Percentiles rank a stretch among this genome's conserved stretches.
Evolutionary conservation across 2,113 vertebrate genomes (phyloP).

Genomic region (Python bivittatus): DNA sequence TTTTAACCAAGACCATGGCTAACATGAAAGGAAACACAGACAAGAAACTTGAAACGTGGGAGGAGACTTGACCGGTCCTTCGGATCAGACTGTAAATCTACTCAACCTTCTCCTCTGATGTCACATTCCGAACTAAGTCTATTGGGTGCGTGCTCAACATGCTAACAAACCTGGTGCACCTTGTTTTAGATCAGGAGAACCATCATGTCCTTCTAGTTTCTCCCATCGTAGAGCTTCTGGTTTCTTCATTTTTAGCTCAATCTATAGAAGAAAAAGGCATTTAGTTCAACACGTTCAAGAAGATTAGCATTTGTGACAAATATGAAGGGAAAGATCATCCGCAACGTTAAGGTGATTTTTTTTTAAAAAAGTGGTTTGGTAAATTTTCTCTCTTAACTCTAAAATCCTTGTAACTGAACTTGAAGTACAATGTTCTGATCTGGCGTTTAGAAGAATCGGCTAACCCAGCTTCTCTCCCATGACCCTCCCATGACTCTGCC

Average conservation of each 20-base stretch:
- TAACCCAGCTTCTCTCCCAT: background rate
- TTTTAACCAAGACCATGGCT: background rate
- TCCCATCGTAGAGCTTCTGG: slow-evolving; percentile 93
- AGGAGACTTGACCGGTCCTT: background rate
- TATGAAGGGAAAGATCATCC: too few species aligned
- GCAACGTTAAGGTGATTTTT: rapidly evolving
- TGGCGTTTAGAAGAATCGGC: too few species aligned
- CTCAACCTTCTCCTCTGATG: background rate
- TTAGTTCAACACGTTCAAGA: background rate
- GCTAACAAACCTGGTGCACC: slow-evolving; percentile 82
- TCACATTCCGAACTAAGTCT: background rate
- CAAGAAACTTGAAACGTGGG: background rate
- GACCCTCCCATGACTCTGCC: too few species aligned
- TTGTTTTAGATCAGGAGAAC: slow-evolving; percentile 80
- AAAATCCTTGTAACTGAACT: background rate
- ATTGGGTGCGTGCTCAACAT: background rate
- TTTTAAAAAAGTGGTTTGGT: background rate
- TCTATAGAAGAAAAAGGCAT: slow-evolving; percentile 70
- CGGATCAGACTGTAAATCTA: background rate
- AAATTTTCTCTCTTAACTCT: background rate
- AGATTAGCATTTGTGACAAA: slow-evolving; percentile 5
- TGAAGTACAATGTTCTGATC: background rate
- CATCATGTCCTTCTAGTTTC: slow-evolving; percentile 88
- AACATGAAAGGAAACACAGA: background rate
- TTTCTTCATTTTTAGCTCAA: slow-evolving; percentile 99